These are phyloP conservation scores for Thymallus thymallus DNA, from an alignment of 2,113 vertebrate genomes.

Conservation along the genomic window DNA sequence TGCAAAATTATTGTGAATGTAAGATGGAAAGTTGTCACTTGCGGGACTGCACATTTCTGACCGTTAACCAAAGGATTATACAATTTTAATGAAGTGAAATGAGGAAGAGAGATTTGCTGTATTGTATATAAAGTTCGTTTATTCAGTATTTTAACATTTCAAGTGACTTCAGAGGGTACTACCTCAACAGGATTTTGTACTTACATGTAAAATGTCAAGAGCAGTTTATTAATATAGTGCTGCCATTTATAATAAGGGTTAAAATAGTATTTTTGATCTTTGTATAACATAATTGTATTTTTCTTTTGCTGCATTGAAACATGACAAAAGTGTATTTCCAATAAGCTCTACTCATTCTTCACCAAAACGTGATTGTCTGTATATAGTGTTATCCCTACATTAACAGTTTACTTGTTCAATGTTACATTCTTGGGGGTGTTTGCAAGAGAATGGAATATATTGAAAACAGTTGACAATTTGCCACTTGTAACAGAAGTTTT, in stretches of 20 bases:
- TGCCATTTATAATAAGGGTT: constrained; percentile 83
- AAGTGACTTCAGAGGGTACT: constrained; percentile 81
- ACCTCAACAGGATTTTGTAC: constrained; percentile 82
- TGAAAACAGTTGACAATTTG: constrained; percentile 64
- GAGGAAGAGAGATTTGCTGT: constrained; percentile 63
- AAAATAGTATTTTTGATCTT: constrained; percentile 85
- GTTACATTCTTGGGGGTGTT: constrained; percentile 65
- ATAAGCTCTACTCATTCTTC: constrained; percentile 77
- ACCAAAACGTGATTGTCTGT: constrained; percentile 74
- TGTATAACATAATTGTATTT: constrained; percentile 84
- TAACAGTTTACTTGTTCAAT: constrained; percentile 71
- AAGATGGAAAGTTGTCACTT: constrained; percentile 63
- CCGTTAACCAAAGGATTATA: constrained; percentile 81
- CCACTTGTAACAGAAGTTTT: constrained; percentile 76
- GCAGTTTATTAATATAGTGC: constrained; percentile 80
- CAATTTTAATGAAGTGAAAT: constrained; percentile 67
- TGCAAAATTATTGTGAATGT: constrained; percentile 81
- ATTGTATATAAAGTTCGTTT: constrained; percentile 75
- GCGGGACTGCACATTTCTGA: constrained; percentile 78
- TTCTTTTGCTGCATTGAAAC: constrained; percentile 79
- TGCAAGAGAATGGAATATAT: constrained; percentile 57
- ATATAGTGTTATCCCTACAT: constrained; percentile 75
- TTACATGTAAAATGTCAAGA: constrained; percentile 79
- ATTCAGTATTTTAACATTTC: constrained; percentile 81
- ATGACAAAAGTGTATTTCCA: constrained; percentile 71